Conservation (phyloP, 2,113 vertebrate genomes). For the Halichoeres trimaculatus region DNA sequence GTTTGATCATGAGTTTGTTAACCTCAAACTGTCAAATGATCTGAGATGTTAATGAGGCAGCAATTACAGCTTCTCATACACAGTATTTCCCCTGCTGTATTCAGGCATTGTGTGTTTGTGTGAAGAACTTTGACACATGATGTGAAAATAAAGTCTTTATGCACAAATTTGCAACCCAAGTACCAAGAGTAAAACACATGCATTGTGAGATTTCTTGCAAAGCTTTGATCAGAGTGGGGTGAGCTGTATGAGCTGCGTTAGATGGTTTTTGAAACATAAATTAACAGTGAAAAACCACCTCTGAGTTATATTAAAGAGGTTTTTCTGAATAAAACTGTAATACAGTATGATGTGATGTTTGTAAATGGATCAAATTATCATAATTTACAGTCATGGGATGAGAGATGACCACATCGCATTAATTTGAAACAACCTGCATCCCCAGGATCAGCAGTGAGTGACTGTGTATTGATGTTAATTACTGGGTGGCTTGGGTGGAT, state of each 20-base stretch:
- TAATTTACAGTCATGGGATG: too few relatives aligned
- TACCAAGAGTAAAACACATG: constrained; percentile 2
- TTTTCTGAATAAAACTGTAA: too few relatives aligned
- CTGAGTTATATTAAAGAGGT: too few relatives aligned
- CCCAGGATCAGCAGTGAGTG: not conserved
- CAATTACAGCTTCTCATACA: constrained; percentile 13
- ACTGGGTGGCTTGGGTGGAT: not conserved
- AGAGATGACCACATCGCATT: not conserved
- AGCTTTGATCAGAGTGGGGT: not conserved
- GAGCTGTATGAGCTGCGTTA: too few relatives aligned
- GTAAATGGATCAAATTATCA: too few relatives aligned
- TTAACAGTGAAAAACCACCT: too few relatives aligned
- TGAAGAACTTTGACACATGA: too few relatives aligned
- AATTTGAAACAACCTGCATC: not conserved
- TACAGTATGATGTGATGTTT: too few relatives aligned
- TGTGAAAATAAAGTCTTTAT: not conserved
- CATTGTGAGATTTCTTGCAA: not conserved
- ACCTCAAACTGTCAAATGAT: constrained; percentile 28
- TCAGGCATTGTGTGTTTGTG: not conserved
- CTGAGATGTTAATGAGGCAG: constrained; percentile 10
- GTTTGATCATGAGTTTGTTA: constrained; percentile 1
- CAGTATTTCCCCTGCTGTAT: not conserved
- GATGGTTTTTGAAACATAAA: too few relatives aligned
- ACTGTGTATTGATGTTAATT: constrained; percentile 32
- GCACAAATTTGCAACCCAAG: not conserved